A percentile compares a stretch with the other conserved stretches of the same genome.
Conservation (phyloP, 2,797 vertebrate genomes). For the Buphagus erythrorhynchus region DNA sequence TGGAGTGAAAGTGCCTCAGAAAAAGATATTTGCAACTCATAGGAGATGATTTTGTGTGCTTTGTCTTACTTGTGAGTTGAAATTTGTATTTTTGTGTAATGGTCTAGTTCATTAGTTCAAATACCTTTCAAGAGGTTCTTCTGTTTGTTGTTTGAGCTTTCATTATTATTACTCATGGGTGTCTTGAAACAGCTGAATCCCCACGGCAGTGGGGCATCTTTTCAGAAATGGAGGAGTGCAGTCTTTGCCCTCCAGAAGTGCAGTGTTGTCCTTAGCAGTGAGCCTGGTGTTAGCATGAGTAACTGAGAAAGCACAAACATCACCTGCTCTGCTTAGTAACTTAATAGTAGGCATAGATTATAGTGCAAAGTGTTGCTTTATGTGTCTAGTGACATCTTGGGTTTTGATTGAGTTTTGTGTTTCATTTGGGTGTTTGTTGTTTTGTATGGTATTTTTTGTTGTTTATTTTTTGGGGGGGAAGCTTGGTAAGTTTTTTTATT, state of each 20-base stretch:
- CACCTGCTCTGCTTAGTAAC: not conserved
- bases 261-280: not conserved
- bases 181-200: not conserved
- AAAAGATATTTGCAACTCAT: not conserved
- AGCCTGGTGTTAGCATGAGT: not conserved
- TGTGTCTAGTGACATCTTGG: not conserved
- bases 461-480: rapidly evolving
- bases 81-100: not conserved
- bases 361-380: not conserved
- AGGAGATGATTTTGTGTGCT: not conserved
- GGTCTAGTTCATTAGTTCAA: not conserved
- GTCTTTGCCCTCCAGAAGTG: not conserved
- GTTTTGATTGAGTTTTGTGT: not conserved
- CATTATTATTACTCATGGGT: not conserved
- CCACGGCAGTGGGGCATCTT: not conserved
- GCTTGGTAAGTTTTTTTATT: not conserved
- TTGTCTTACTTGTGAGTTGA: not conserved
- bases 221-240: not conserved
- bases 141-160: not conserved
- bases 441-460: not conserved
- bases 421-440: not conserved
- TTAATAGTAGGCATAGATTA: not conserved
- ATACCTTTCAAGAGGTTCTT: not conserved
- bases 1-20: not conserved
- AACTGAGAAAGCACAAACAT: not conserved